Conservation (phyloP, 30 jellyfish, hydroid and myxozoan genomes). For the Catostylus mosaicus region DNA sequence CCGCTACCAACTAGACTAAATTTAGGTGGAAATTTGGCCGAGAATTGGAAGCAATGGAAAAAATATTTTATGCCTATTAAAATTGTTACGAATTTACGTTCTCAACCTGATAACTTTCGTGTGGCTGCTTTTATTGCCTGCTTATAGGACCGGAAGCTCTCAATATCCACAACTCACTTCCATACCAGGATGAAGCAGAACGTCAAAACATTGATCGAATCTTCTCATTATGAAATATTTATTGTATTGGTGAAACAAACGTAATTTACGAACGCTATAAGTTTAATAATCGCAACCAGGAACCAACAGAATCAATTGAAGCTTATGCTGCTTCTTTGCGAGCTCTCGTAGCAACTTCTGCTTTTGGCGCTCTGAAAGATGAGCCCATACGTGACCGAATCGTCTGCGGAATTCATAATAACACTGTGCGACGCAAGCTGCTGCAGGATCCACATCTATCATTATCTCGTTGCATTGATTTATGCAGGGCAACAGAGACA, state of each 20-base stretch:
- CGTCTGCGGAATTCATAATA: constrained; percentile 40
- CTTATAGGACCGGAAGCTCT: constrained; percentile 33
- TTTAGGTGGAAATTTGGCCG: too few relatives aligned
- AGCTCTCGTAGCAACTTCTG: constrained; percentile 17
- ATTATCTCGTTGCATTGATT: constrained; percentile 11
- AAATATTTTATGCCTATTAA: too few relatives aligned
- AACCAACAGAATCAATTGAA: constrained; percentile 29
- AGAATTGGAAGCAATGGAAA: too few relatives aligned
- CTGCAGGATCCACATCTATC: constrained; percentile 28
- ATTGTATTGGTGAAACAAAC: constrained; percentile 42
- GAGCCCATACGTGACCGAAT: constrained; percentile 31
- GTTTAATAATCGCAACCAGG: constrained; percentile 28
- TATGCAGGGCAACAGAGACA: constrained; percentile 28
- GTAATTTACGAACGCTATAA: constrained; percentile 32
- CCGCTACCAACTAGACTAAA: too few relatives aligned
- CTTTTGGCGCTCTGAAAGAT: constrained; percentile 38
- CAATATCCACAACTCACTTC: not conserved
- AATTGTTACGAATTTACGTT: too few relatives aligned
- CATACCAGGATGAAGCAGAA: not conserved
- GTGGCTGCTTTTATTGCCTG: not conserved
- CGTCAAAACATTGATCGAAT: constrained; percentile 10
- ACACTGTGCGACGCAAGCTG: constrained; percentile 55
- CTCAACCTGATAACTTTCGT: not conserved
- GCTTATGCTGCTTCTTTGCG: constrained; percentile 19
- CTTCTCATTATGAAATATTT: constrained; percentile 15